phyloP scores from a whole-genome alignment of 2,113 vertebrate genomes.

The Talpa occidentalis region DNA sequence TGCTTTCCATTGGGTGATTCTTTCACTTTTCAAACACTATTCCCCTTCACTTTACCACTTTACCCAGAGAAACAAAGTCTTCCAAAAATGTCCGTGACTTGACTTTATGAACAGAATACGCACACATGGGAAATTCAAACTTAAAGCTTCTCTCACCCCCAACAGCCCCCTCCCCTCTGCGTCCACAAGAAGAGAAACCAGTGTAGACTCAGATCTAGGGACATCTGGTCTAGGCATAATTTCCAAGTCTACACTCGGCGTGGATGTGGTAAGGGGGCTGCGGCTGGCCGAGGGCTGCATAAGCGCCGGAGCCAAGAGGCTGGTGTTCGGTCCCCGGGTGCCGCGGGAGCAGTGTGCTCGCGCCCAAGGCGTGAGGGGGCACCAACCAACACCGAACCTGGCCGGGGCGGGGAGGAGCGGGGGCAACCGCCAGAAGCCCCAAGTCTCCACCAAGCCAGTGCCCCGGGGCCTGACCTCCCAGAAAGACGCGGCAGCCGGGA shows the following conservation, averaged over 20 bases:
- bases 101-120: not conserved
- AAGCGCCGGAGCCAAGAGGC: not conserved
- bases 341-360: not conserved
- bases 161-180: not conserved
- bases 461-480: not conserved
- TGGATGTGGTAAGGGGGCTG: not conserved
- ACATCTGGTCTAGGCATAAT: not conserved
- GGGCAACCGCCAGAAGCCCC: not conserved
- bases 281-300: too few relatives aligned
- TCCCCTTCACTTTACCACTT: not conserved
- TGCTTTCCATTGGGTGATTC: not conserved
- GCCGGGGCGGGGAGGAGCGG: too few relatives aligned
- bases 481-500: not conserved
- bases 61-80: not conserved
- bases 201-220: not conserved
- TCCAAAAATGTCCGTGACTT: not conserved
- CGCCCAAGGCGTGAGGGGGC: not conserved
- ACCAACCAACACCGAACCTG: not conserved
- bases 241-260: not conserved
- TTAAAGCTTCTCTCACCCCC: not conserved
- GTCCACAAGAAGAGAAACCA: not conserved
- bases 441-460: conserved; percentile 8
- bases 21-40: not conserved
- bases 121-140: conserved; percentile 34
- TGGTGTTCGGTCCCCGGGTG: not conserved